Percentiles rank a stretch among this genome's conserved stretches.
Evolutionary conservation across 2,113 vertebrate genomes (phyloP).

Genomic region (Sisor rabdophorus): DNA sequence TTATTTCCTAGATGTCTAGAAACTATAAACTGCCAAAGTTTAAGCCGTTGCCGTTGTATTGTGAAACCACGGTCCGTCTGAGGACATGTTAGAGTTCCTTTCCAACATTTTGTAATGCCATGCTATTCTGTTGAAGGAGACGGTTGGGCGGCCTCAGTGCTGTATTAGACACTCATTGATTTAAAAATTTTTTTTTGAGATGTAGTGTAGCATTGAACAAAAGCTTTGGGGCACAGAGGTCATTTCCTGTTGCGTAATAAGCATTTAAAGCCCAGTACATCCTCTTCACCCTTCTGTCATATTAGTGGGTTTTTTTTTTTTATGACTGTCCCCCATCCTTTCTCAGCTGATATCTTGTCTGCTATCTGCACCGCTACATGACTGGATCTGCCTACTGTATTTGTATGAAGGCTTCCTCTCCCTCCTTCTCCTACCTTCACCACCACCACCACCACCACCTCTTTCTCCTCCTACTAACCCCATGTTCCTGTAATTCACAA

Average conservation of each 20-base stretch:
- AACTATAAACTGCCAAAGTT: not conserved
- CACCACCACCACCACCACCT: too few relatives aligned
- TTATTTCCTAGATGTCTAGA: not conserved
- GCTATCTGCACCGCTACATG: conserved; percentile 25
- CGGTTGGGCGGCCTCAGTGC: not conserved
- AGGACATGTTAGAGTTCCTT: not conserved
- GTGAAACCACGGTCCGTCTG: not conserved
- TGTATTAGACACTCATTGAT: conserved; percentile 8
- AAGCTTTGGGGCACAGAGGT: conserved; percentile 16
- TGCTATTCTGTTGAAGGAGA: not conserved
- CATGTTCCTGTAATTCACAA: not conserved
- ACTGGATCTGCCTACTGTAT: conserved; percentile 23
- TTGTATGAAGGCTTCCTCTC: not conserved
- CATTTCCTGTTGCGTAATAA: conserved; percentile 26
- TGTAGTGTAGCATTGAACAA: conserved; percentile 2
- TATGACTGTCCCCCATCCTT: not conserved
- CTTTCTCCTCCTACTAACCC: too few relatives aligned
- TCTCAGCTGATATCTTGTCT: conserved; percentile 16
- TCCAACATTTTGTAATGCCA: not conserved
- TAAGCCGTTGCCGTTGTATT: not conserved
- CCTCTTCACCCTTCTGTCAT: not conserved
- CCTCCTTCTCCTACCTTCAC: not conserved
- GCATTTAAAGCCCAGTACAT: not conserved
- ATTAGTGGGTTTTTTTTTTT: conserved; percentile 6
- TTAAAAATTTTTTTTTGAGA: conserved; percentile 22